Evolutionary conservation across 2,113 vertebrate genomes (phyloP).

Genomic region (Epinephelus moara): DNA sequence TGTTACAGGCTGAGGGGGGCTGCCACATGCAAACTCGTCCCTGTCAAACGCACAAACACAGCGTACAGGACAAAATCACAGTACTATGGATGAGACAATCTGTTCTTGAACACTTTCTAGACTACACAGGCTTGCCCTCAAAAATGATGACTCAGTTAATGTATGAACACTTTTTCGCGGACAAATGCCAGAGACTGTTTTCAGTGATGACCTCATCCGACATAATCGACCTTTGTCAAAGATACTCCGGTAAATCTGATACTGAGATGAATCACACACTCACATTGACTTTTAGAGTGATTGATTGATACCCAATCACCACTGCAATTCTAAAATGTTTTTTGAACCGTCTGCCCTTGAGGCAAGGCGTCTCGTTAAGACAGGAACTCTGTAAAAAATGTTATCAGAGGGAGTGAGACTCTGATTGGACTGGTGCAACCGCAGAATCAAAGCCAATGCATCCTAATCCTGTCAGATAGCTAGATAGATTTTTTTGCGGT

Average conservation of each 20-base stretch:
- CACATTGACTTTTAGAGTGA: slow-evolving; percentile 15
- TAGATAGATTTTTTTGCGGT: not conserved
- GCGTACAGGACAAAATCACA: slow-evolving; percentile 28
- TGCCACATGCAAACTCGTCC: slow-evolving; percentile 45
- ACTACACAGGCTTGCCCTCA: not conserved
- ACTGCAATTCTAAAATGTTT: not conserved
- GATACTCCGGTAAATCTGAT: slow-evolving; percentile 51
- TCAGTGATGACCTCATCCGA: slow-evolving; percentile 50
- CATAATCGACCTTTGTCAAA: slow-evolving; percentile 51
- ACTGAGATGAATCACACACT: slow-evolving; percentile 39
- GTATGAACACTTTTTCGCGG: slow-evolving; percentile 40
- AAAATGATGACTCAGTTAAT: slow-evolving; percentile 28
- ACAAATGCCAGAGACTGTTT: not conserved
- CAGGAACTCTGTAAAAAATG: not conserved
- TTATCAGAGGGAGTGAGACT: not conserved
- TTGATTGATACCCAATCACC: slow-evolving; percentile 46
- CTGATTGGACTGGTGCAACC: not conserved
- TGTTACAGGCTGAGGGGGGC: slow-evolving; percentile 54
- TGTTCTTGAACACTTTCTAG: slow-evolving; percentile 22
- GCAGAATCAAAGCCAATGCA: not conserved
- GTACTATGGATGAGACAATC: slow-evolving; percentile 2
- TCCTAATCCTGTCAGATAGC: slow-evolving; percentile 19
- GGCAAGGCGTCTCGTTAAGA: not conserved
- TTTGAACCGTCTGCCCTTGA: slow-evolving; percentile 16
- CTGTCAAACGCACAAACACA: slow-evolving; percentile 31